These are phyloP conservation scores for Rhingia rostrata DNA, from an alignment of 2,888 invertebrate species.

Conservation along the genomic window DNA sequence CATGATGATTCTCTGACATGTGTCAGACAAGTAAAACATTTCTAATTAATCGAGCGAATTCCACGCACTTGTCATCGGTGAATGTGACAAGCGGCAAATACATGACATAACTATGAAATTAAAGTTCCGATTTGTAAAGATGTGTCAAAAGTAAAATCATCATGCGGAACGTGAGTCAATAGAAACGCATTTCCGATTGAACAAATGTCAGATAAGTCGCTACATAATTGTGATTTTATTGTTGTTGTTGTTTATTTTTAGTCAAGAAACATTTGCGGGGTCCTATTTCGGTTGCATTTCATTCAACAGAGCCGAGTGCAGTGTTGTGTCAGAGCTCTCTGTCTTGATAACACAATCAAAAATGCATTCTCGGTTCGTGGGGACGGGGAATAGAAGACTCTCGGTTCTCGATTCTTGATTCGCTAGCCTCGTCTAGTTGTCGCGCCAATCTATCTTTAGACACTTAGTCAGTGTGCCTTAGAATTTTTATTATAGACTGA, in stretches of 20 bases:
- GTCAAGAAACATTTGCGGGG: neutral
- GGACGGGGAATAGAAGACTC: neutral
- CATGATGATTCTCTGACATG: neutral
- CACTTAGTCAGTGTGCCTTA: conserved; percentile 49
- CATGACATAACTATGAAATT: neutral
- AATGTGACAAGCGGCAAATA: too few relatives aligned
- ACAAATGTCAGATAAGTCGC: neutral
- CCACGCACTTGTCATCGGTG: conserved; percentile 1
- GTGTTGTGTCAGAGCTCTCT: conserved; percentile 1
- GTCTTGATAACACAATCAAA: conserved; percentile 46
- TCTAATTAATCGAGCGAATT: conserved; percentile 34
- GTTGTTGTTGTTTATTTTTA: conserved; percentile 27
- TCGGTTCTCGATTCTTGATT: conserved; percentile 1
- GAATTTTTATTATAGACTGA: neutral
- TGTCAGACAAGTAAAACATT: conserved; percentile 24
- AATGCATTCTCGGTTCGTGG: conserved; percentile 29
- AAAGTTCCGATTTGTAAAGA: neutral
- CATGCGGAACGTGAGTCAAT: conserved; percentile 1
- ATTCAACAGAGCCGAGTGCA: neutral
- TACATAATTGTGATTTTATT: neutral
- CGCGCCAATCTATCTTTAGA: conserved; percentile 65
- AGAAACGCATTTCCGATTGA: conserved; percentile 4
- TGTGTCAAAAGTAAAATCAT: neutral
- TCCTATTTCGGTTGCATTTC: conserved; percentile 28
- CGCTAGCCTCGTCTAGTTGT: conserved; percentile 35